Evolutionary conservation across 2,888 invertebrate genomes (phyloP), one percentile per base, ranked within the genome.

Genomic region (Clitarchus hookeri): DNA sequence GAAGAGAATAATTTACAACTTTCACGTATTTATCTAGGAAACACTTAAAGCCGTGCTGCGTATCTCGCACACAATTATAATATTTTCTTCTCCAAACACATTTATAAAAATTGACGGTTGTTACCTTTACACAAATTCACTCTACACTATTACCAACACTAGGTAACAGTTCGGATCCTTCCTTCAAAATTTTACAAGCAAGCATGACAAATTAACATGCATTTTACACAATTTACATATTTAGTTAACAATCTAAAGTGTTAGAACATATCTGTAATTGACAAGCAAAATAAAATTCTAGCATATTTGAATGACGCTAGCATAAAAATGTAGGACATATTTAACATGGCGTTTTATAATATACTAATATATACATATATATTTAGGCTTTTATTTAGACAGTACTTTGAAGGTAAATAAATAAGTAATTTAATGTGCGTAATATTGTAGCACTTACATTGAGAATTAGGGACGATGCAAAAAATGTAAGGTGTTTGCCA

Each of bases 191-290:
- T 65, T n/a, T n/a, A 65, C 65, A 65, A 65, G 65, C 65, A 12
- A 65, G 65, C 84, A 26, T 16, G 48, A 9, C 6, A 83, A 25
- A 54, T 84, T 13, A 84, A 6, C 48, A 48, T 44, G 27, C 27
- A 44, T n/a, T 53, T 54, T 84, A 84, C 19, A 84, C n/a, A 25
- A 84, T 54, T 48, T 84, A 26, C n/a, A 84, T 44, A 84, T 84
- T 44, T 26, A 44, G 83, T 44, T 54, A 84, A 48, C 84, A 84
- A 48, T 36, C 54, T 44, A 16, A 48, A 84, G 48, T 53, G 6
- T 36, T 44, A 36, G 36, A 3, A 19, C 23, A 84, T 84, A 84
- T 44, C 23, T 53, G 4, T 84, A 25, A 54, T 84, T 25, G 44
- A 84, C 48, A 48, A 84, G 48, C 54, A 54, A 54, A 48, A 84